Conservation (phyloP, 1,140 invertebrate genomes). For the Cephus cinctus region DNA sequence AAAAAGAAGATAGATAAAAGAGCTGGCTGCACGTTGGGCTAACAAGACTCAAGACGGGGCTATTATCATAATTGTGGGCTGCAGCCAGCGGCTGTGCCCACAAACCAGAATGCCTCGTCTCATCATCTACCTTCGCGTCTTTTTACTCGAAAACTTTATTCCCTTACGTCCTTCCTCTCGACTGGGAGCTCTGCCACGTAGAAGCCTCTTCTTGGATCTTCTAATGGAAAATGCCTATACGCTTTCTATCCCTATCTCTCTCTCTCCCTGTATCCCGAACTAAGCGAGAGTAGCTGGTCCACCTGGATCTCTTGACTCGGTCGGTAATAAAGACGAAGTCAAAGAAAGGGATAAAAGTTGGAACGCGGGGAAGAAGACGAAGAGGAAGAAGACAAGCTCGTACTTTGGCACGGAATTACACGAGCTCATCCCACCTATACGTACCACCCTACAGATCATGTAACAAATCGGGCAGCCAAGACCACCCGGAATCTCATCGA, state of each 20-base stretch:
- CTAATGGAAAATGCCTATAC: constrained; percentile 1
- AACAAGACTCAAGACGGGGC: constrained; percentile 51
- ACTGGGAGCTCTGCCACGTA: constrained; percentile 2
- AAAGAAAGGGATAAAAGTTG: no score
- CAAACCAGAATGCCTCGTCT: constrained; percentile 56
- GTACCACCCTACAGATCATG: no score
- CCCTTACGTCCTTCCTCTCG: constrained; percentile 19
- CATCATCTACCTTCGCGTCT: constrained; percentile 42
- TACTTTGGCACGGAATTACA: no score
- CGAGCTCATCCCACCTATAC: no score
- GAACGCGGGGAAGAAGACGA: no score
- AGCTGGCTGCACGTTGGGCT: constrained; percentile 48
- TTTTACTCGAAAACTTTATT: constrained; percentile 33
- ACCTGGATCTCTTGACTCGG: no score
- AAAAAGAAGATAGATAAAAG: constrained; percentile 46
- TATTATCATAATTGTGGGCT: constrained; percentile 58
- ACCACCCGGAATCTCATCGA: no score
- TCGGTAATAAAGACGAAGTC: no score
- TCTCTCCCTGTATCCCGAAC: background rate
- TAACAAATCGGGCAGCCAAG: no score
- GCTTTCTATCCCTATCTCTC: constrained; percentile 1
- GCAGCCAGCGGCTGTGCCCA: constrained; percentile 53
- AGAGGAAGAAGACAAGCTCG: no score
- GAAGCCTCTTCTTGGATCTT: constrained; percentile 7
- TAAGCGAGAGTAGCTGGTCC: no score